A percentile compares a stretch with the other conserved stretches of the same genome.
phyloP scores from a whole-genome alignment of 23 tunicate genomes.

The Botrylloides violaceus region DNA sequence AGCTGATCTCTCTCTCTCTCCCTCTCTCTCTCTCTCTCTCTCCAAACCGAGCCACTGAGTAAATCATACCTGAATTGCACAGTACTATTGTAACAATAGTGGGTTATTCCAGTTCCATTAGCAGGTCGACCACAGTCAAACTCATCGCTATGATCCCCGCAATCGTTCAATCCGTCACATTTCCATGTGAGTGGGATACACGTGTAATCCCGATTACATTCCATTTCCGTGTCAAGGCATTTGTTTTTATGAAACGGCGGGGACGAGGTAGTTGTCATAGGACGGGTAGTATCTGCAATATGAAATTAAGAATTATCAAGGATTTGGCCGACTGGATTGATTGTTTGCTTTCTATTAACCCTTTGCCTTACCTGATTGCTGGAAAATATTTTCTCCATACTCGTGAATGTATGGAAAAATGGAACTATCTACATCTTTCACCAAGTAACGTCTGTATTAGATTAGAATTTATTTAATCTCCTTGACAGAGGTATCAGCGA shows the following conservation, averaged over 20 bases:
- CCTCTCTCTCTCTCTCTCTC: too few relatives aligned
- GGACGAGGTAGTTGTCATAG: not conserved
- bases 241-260: not conserved
- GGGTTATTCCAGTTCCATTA: not conserved
- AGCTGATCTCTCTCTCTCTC: too few relatives aligned
- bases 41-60: too few relatives aligned
- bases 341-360: too few relatives aligned
- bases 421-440: too few relatives aligned
- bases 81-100: not conserved
- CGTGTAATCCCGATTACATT: not conserved
- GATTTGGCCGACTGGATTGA: too few relatives aligned
- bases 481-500: not conserved
- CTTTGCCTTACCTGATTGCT: too few relatives aligned
- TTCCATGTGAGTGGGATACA: constrained; percentile 42
- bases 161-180: constrained; percentile 54
- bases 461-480: not conserved
- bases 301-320: too few relatives aligned
- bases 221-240: not conserved
- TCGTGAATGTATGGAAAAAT: too few relatives aligned
- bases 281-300: not conserved
- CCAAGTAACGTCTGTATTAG: constrained; percentile 2
- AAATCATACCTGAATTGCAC: too few relatives aligned
- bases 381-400: too few relatives aligned
- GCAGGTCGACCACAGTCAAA: constrained; percentile 20
- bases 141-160: constrained; percentile 60